Evolutionary conservation across 30 jellyfish, hydroid and myxozoan genomes (phyloP).

Genomic region (Turritopsis rubra): DNA sequence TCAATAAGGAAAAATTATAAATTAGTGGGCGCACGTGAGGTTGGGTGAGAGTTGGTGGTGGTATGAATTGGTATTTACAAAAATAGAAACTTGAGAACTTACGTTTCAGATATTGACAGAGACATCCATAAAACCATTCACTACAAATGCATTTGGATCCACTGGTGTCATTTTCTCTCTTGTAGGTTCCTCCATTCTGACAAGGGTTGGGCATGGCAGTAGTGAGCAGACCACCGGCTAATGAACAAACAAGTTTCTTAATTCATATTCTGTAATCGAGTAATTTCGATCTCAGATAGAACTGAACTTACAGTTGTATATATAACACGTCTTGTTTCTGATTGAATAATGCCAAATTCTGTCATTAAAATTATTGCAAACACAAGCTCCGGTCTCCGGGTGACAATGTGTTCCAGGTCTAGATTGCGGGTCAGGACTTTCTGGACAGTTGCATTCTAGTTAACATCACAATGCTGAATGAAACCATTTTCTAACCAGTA

Average conservation of each 20-base stretch:
- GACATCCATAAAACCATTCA: constrained; percentile 5
- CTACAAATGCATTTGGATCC: not conserved
- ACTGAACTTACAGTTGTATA: not conserved
- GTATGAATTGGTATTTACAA: too few species aligned
- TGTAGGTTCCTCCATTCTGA: not conserved
- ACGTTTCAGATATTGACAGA: not conserved
- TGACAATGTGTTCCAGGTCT: not conserved
- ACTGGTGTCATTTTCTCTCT: not conserved
- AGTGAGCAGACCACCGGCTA: not conserved
- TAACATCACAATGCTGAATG: not conserved
- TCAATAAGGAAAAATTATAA: too few species aligned
- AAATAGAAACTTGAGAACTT: not conserved
- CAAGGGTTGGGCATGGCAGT: not conserved
- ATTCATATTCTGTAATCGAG: too few species aligned
- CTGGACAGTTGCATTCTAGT: not conserved
- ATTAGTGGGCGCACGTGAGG: not conserved
- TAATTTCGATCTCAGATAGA: not conserved
- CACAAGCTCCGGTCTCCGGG: not conserved
- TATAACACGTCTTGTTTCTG: not conserved
- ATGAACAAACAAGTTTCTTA: too few species aligned
- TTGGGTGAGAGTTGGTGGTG: too few species aligned
- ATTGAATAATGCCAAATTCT: not conserved
- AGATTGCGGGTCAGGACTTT: not conserved
- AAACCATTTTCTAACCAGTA: not conserved
- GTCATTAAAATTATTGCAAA: not conserved